Conservation (phyloP, 2,888 invertebrate genomes). For the Lasioglossum malachurum region DNA sequence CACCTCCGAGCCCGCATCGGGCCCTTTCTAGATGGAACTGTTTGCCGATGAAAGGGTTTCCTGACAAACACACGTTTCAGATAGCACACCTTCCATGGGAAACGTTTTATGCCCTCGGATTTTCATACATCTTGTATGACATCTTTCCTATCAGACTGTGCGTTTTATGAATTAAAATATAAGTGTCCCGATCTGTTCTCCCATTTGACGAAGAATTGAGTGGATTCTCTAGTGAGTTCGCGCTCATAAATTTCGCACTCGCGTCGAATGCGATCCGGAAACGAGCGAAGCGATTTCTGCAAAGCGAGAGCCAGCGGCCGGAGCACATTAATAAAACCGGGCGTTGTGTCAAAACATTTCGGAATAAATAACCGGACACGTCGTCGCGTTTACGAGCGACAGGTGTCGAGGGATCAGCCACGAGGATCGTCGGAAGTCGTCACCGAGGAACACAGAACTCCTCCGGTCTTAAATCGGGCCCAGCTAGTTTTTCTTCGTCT, state of each 20-base stretch:
- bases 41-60: not conserved
- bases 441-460: constrained; percentile 38
- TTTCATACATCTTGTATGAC: not conserved
- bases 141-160: not conserved
- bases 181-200: not conserved
- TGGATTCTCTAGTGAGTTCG: not conserved
- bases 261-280: not conserved
- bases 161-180: not conserved
- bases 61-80: constrained; percentile 1
- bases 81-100: not conserved
- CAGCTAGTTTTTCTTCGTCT: constrained; percentile 72
- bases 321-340: constrained; percentile 22
- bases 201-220: not conserved
- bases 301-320: not conserved
- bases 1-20: not conserved
- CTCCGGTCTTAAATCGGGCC: constrained; percentile 73
- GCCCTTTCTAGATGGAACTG: not conserved
- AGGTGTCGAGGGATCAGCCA: not conserved
- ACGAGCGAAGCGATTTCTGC: not conserved
- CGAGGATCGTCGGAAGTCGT: constrained; percentile 65
- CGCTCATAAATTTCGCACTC: not conserved
- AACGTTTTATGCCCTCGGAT: not conserved
- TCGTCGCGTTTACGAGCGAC: constrained; percentile 1
- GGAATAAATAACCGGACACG: constrained; percentile 14
- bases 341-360: constrained; percentile 4